A percentile compares a stretch with the other conserved stretches of the same genome.
Conservation (phyloP, 2,888 invertebrate genomes). For the Anthrax anthrax region DNA sequence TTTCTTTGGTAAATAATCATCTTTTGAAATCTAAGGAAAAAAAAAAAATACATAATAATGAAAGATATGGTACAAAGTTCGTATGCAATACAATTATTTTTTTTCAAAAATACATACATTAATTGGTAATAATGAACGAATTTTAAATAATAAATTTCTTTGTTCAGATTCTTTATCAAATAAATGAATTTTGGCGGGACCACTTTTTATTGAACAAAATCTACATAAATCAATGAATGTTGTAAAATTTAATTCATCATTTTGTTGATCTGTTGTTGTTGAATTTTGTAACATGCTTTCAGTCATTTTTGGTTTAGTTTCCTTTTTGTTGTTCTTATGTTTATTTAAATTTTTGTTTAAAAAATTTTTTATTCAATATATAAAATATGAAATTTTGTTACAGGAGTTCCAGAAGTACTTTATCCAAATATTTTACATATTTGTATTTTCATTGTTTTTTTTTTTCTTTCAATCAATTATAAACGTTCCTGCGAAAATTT, state of each 20-base stretch:
- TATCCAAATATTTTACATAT: no score
- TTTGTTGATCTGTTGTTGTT: conserved; percentile 19
- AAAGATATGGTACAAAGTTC: not conserved
- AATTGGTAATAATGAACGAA: conserved; percentile 51
- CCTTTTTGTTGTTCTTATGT: no score
- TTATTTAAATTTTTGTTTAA: no score
- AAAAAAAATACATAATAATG: conserved; percentile 5
- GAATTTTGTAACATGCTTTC: conserved; percentile 25
- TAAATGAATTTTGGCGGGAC: conserved; percentile 51
- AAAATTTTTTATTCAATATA: no score
- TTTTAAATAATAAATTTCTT: conserved; percentile 52
- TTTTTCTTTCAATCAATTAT: no score
- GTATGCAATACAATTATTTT: not conserved
- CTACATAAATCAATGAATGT: conserved; percentile 55
- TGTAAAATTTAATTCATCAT: conserved; percentile 47
- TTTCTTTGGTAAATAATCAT: conserved; percentile 56
- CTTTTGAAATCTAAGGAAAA: conserved; percentile 47
- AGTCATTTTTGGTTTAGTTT: conserved; percentile 15
- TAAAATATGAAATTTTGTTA: no score
- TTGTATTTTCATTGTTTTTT: no score
- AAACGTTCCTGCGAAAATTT: no score
- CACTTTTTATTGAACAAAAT: conserved; percentile 53
- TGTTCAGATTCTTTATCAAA: conserved; percentile 60
- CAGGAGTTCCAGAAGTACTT: no score
- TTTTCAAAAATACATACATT: conserved; percentile 34